Base-by-base conservation (phyloP, 2,797 vertebrate genomes). In the Tympanoctomys barrerae region DNA sequence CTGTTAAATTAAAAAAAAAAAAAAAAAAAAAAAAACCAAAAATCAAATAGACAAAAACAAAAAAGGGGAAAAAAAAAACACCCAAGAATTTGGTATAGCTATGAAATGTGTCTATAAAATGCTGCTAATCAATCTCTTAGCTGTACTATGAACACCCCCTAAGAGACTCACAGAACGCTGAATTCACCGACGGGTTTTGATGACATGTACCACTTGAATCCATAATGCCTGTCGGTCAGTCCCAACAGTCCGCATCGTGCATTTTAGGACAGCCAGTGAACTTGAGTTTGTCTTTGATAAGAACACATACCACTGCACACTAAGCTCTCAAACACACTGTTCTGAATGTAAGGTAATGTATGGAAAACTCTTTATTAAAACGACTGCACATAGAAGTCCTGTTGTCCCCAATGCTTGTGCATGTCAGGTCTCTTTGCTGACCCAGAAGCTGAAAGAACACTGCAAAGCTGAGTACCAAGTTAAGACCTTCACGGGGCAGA, bases 401-500 rank as follows among this genome's bases (percentile, higher is more conserved):
- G 10, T 31, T 3, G 5, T 91, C 39, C 8, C 59, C 22, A 62
- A 9, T 28, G 28, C 6, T 96, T 96, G 57, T 96, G 39, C 98
- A 7, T 96, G 88, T 71, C 96, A 99, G 99, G 99, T 99, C 28
- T 98, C 94, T 0, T 1, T 36, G 24, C 98, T 99, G 87, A 99
- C 99, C 90, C 97, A 98, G 93, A 99, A 98, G 61, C 97, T 99
- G 77, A 99, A 99, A 95, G 98, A 99, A 86, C 98, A 99, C 80
- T 99, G 99, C 98, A 98, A 97, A 82, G 99, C 98, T 62, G 98
- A 99, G 73, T 98, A 99, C 94, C 97, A 99, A 96, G 98, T 99
- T 94, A 99, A 99, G 98, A 98, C 99, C 77, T 99, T 99, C 93
- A 99, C 99, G 0, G 99, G 99, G 85, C 99, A 99, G 97, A 99